Evolutionary conservation across 1,140 invertebrate species (phyloP).

Genomic region (Bombus vancouverensis): DNA sequence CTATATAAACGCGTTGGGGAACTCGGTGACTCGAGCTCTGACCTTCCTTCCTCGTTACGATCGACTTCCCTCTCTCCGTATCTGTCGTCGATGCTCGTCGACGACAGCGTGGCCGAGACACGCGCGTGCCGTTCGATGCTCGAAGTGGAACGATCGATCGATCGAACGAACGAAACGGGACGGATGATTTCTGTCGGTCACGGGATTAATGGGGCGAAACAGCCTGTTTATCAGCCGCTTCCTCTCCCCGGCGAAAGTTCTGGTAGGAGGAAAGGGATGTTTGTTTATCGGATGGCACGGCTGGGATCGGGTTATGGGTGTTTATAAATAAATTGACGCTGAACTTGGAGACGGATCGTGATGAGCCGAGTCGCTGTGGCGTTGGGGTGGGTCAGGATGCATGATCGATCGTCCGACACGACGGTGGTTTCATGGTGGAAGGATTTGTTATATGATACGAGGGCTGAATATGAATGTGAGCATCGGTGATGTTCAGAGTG

Average conservation of each 20-base stretch:
- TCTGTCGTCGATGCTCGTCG: slow-evolving; percentile 1
- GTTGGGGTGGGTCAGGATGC: slow-evolving; percentile 48
- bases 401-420: neutral
- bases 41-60: slow-evolving; percentile 56
- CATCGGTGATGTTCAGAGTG: neutral
- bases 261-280: neutral
- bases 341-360: slow-evolving; percentile 35
- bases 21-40: slow-evolving; percentile 63
- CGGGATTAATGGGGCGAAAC: slow-evolving; percentile 27
- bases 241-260: neutral
- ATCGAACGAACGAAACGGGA: slow-evolving; percentile 10
- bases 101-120: neutral
- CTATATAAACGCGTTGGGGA: slow-evolving; percentile 71
- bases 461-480: neutral
- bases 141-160: slow-evolving; percentile 7
- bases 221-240: neutral
- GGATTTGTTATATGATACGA: neutral
- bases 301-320: slow-evolving; percentile 34
- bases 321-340: slow-evolving; percentile 45
- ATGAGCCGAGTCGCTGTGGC: neutral
- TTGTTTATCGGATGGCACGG: slow-evolving; percentile 28
- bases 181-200: slow-evolving; percentile 39
- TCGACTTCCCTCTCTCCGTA: slow-evolving; percentile 7
- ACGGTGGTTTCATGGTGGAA: neutral
- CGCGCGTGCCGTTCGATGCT: neutral